These are phyloP conservation scores for Neoniphon sammara DNA, from an alignment of 2,797 vertebrate species.

Conservation along the genomic window DNA sequence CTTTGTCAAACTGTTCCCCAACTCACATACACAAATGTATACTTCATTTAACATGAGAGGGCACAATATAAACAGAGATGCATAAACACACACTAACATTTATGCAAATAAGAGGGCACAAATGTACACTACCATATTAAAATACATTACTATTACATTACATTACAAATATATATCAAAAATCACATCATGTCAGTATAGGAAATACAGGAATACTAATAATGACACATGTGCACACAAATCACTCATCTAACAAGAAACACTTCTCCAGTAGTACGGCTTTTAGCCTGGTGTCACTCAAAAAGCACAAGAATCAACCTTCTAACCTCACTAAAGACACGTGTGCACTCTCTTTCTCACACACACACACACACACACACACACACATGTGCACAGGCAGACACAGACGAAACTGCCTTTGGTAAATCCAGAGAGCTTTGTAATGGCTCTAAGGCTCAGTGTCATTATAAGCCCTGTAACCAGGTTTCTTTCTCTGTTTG, in stretches of 20 bases:
- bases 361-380: slow-evolving; percentile 32
- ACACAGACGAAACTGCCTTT: slow-evolving; percentile 59
- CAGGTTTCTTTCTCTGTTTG: slow-evolving; percentile 32
- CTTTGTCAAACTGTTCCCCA: too few species aligned
- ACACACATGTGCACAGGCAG: slow-evolving; percentile 20
- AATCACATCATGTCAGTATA: slow-evolving; percentile 10
- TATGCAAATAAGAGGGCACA: background rate
- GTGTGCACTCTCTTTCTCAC: slow-evolving; percentile 13
- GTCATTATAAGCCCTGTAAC: slow-evolving; percentile 66
- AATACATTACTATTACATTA: slow-evolving; percentile 5
- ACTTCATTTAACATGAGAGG: background rate
- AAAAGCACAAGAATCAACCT: slow-evolving; percentile 26
- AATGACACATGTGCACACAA: background rate
- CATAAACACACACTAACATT: background rate
- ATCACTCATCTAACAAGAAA: slow-evolving; percentile 23
- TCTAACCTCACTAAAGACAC: background rate
- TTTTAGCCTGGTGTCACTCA: slow-evolving; percentile 43
- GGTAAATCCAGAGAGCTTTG: slow-evolving; percentile 74
- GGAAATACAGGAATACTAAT: too few species aligned
- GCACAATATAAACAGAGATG: background rate
- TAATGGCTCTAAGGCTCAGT: slow-evolving; percentile 72
- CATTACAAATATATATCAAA: background rate
- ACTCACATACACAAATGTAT: slow-evolving; percentile 3
- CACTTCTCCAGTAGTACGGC: slow-evolving; percentile 17
- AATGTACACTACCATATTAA: background rate